Conservation (phyloP, 2,113 vertebrate species). For the Atlantisia rogersi region DNA sequence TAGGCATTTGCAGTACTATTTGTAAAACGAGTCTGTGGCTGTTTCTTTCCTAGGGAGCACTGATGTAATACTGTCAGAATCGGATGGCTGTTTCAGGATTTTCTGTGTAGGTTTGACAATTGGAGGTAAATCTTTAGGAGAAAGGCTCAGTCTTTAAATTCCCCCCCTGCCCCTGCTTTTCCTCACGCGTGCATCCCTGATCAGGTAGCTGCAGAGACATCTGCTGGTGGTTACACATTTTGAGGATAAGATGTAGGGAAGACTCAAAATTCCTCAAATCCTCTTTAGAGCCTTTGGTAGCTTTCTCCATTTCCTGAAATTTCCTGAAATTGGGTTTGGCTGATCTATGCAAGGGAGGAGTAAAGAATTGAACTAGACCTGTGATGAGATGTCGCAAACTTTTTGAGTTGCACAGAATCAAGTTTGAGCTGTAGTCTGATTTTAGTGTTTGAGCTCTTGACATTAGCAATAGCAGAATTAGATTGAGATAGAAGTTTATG, state of each 20-base stretch:
- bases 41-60: not conserved
- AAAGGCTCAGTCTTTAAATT: not conserved
- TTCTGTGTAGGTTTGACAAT: not conserved
- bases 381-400: not conserved
- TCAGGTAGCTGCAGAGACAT: slow-evolving; percentile 28
- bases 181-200: not conserved
- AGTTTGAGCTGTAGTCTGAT: not conserved
- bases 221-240: slow-evolving; percentile 29
- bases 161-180: not conserved
- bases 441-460: not conserved
- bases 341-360: not conserved
- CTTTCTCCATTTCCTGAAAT: not conserved
- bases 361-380: not conserved
- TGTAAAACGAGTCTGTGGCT: not conserved
- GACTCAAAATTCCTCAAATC: not conserved
- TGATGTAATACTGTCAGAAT: not conserved
- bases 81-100: not conserved
- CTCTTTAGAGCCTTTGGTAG: not conserved
- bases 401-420: not conserved
- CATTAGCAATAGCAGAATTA: not conserved
- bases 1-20: not conserved
- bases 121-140: not conserved
- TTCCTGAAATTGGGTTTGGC: not conserved
- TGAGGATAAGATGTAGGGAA: not conserved
- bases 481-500: not conserved